Evolutionary conservation across 2,888 invertebrate genomes (phyloP).

Genomic region (Polydrusus tereticollis): DNA sequence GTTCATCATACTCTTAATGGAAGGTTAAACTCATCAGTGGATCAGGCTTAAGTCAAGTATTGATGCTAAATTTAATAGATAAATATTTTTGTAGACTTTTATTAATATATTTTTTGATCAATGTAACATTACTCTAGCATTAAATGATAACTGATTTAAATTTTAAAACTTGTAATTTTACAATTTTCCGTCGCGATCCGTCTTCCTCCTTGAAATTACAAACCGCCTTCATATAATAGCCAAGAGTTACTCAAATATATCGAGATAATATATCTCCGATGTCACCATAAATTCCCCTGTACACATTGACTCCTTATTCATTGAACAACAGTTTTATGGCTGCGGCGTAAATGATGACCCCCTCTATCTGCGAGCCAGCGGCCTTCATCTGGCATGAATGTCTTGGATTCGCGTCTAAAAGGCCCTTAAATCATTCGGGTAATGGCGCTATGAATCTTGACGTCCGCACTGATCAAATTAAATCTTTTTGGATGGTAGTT

Average conservation of each 20-base stretch:
- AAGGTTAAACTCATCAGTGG: background rate
- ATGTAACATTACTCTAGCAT: no score
- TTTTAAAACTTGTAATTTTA: background rate
- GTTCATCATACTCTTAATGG: conserved; percentile 13
- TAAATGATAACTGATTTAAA: no score
- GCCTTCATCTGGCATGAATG: conserved; percentile 49
- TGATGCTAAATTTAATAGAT: no score
- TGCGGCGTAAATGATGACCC: conserved; percentile 46
- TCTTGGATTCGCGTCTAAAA: conserved; percentile 63
- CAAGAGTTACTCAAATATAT: conserved; percentile 45
- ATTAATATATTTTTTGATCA: no score
- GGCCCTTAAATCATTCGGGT: conserved; percentile 67
- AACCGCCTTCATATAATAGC: conserved; percentile 18
- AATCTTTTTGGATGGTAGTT: conserved; percentile 61
- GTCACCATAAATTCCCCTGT: conserved; percentile 42
- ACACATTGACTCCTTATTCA: conserved; percentile 49
- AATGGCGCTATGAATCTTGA: conserved; percentile 70
- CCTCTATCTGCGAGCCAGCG: conserved; percentile 47
- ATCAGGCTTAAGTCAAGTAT: background rate
- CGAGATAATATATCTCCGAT: conserved; percentile 42
- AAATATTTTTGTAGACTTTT: no score
- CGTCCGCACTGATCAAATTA: conserved; percentile 69
- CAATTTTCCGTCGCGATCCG: background rate
- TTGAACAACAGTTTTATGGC: conserved; percentile 51
- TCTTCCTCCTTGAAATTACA: conserved; percentile 16